Base-by-base conservation (phyloP, 2,113 vertebrate species). In the Egretta garzetta region DNA sequence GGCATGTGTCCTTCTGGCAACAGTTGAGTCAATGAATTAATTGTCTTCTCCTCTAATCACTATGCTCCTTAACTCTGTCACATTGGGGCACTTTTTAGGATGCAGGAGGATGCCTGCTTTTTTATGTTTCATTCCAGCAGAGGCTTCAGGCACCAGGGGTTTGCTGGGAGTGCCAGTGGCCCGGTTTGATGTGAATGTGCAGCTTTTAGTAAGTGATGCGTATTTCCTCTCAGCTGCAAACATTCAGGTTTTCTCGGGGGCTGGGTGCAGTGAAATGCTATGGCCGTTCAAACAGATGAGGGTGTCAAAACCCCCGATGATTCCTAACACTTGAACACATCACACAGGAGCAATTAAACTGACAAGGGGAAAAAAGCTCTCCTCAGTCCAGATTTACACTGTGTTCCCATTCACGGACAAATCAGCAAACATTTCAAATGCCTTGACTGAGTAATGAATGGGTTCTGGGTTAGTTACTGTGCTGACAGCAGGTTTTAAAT, bases 401-500 rank as follows among this genome's bases (percentile, higher is more conserved):
- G 94, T 96, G 97, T 95, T 98, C 82, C 93, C 84, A 94, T 97
- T 98, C 97, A 97, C 28, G 53, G 86, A 90, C 98, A 98, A 96
- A 98, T 96, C 98, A 98, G 97, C 97, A 98, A 98, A 98, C 85
- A 96, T 96, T 97, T 94, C 92, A 96, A 98, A 98, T 96, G 95
- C 97, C 97, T 96, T 94, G 97, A 97, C 96, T 97, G 96, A 89
- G 96, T 97, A 98, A 98, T 98, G 97, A 98, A 97, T 95, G 96
- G 97, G 86, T 98, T 98, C 97, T 98, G 98, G 97, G 96, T 60
- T 90, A 96, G 98, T 97, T 98, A 90, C 96, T 96, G 81, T 93
- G 97, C 98, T 98, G 98, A 98, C 97, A 98, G 97, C 95, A 97
- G 97, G 97, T 98, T 98, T 98, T 98, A 98, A 98, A 98, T 98